Conservation (phyloP, 1,140 invertebrate species). For the Drosophila sp. region DNA sequence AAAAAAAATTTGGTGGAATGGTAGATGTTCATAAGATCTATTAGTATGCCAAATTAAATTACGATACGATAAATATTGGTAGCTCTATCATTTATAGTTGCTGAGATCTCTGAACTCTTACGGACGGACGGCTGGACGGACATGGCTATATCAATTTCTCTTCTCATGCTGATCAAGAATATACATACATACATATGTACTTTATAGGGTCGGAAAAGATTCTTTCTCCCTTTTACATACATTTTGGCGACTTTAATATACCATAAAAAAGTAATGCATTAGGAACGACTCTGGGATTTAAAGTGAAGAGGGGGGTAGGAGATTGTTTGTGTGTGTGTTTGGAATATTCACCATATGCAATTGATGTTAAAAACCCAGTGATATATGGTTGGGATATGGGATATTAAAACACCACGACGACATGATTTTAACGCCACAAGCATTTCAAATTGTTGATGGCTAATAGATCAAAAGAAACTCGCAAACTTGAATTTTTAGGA, state of each 20-base stretch:
- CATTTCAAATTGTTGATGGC: not conserved
- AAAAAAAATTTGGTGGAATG: too few relatives aligned
- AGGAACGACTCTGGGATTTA: slow-evolving; percentile 14
- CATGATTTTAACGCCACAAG: slow-evolving; percentile 22
- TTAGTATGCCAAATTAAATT: too few relatives aligned
- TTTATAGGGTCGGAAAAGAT: not conserved
- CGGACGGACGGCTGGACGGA: too few relatives aligned
- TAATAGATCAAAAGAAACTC: not conserved
- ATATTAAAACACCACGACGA: slow-evolving; percentile 25
- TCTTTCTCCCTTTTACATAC: too few relatives aligned
- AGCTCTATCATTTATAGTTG: too few relatives aligned
- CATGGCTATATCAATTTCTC: too few relatives aligned
- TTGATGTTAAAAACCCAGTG: slow-evolving; percentile 48
- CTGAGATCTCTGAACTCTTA: too few relatives aligned
- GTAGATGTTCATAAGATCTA: too few relatives aligned
- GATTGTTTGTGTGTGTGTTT: slow-evolving; percentile 30
- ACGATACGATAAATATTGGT: too few relatives aligned
- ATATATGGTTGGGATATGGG: slow-evolving; percentile 22
- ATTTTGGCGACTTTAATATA: too few relatives aligned
- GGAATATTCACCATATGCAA: slow-evolving; percentile 55
- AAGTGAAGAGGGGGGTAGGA: slow-evolving; percentile 6
- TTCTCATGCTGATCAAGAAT: too few relatives aligned
- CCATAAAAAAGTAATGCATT: slow-evolving; percentile 47
- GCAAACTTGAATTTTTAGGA: not conserved
- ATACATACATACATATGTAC: too few relatives aligned